These are phyloP conservation scores for Hyperoplus lanceolatus DNA, from an alignment of 2,797 vertebrate genomes.

Conservation along the genomic window DNA sequence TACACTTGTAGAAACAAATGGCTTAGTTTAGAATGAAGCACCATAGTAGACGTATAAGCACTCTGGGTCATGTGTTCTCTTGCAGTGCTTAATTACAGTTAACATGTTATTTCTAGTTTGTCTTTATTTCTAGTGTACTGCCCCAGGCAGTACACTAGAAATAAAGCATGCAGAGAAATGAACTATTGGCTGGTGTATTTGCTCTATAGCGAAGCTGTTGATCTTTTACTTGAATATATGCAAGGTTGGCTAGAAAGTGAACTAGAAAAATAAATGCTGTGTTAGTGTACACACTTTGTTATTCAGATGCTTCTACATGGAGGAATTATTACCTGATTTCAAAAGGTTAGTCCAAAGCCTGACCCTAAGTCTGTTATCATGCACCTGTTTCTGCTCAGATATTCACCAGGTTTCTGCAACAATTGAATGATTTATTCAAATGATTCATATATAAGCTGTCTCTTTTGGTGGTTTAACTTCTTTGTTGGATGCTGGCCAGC, in stretches of 20 bases:
- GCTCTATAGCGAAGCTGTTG: not conserved
- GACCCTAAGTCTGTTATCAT: not conserved
- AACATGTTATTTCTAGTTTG: not conserved
- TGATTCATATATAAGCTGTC: not conserved
- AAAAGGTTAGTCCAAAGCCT: not conserved
- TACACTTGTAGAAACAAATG: not conserved
- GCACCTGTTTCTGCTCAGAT: not conserved
- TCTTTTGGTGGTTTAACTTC: not conserved
- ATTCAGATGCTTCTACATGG: not conserved
- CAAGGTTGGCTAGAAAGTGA: not conserved
- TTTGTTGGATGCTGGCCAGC: not conserved
- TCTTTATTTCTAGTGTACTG: not conserved
- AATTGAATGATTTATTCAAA: not conserved
- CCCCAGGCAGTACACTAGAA: conserved; percentile 31
- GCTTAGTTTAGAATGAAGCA: not conserved
- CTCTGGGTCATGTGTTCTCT: conserved; percentile 25
- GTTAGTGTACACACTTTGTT: not conserved
- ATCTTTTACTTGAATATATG: not conserved
- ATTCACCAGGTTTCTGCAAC: not conserved
- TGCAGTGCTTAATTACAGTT: conserved; percentile 34
- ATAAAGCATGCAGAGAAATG: conserved; percentile 25
- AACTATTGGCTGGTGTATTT: conserved; percentile 6
- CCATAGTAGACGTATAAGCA: not conserved
- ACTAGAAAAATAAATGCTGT: not conserved
- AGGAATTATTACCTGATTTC: not conserved